These are phyloP conservation scores for Torymus texanus DNA, from an alignment of 2,888 invertebrate species.

Conservation along the genomic window DNA sequence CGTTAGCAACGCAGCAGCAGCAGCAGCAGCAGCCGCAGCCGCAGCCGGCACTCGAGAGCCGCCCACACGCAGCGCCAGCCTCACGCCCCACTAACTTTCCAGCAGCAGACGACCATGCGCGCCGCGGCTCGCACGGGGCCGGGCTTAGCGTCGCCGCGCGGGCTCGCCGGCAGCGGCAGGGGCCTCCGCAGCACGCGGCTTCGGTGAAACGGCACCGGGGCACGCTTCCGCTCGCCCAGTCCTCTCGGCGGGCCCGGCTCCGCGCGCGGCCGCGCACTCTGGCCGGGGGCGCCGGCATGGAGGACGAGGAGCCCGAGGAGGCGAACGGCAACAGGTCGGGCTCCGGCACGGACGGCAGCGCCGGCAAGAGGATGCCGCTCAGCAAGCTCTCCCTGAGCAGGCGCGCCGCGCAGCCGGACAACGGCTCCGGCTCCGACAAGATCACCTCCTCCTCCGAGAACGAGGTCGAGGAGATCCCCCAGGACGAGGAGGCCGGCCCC, in stretches of 20 bases:
- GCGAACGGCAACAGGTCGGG: conserved; percentile 50
- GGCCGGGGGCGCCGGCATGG: conserved; percentile 61
- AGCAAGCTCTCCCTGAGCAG: conserved; percentile 27
- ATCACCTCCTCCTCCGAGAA: conserved; percentile 70
- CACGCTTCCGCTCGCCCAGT: conserved; percentile 6
- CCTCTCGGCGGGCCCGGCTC: not conserved
- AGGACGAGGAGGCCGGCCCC: conserved; percentile 59
- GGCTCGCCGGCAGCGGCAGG: conserved; percentile 54
- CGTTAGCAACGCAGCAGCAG: not conserved
- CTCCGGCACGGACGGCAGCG: conserved; percentile 47
- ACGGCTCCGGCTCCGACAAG: conserved; percentile 67
- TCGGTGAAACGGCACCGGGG: conserved; percentile 50
- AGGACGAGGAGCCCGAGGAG: conserved; percentile 70
- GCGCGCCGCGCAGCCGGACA: conserved; percentile 27
- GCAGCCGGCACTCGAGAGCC: no score
- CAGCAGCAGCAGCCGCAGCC: not conserved
- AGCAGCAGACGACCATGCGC: not conserved
- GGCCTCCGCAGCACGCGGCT: conserved; percentile 47
- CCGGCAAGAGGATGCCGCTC: conserved; percentile 50
- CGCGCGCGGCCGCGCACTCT: not conserved
- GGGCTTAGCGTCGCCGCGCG: conserved; percentile 64
- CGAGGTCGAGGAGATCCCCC: conserved; percentile 70
- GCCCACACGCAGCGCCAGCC: not conserved
- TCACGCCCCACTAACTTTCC: conserved; percentile 47
- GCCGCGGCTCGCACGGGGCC: not conserved